These are phyloP conservation scores for Pseudomyrmex sp. DNA, from an alignment of 1,140 invertebrate genomes.

Conservation along the genomic window DNA sequence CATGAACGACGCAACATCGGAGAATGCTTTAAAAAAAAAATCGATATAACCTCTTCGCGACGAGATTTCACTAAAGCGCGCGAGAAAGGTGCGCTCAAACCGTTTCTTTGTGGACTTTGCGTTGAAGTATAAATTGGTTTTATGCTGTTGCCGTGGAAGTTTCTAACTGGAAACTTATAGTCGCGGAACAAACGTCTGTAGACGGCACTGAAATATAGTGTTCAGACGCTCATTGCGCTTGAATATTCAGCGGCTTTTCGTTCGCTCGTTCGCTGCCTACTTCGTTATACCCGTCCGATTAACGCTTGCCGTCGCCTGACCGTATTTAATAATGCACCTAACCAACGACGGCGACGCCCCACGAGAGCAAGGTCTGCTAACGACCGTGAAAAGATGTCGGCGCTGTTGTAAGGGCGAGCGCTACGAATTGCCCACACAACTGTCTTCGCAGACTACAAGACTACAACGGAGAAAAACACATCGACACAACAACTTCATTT, in stretches of 20 bases:
- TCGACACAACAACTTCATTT: constrained; percentile 27
- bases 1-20: neutral
- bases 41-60: constrained; percentile 26
- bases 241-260: constrained; percentile 48
- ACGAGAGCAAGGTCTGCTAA: constrained; percentile 42
- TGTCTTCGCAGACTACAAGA: constrained; percentile 13
- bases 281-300: constrained; percentile 50
- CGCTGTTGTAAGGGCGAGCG: constrained; percentile 19
- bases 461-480: constrained; percentile 1
- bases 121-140: constrained; percentile 60
- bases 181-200: constrained; percentile 55
- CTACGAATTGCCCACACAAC: constrained; percentile 43
- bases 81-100: constrained; percentile 13
- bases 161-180: constrained; percentile 59
- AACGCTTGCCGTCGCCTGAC: constrained; percentile 44
- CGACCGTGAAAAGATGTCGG: constrained; percentile 67
- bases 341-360: constrained; percentile 48
- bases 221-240: constrained; percentile 45
- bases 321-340: constrained; percentile 70
- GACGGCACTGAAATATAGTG: constrained; percentile 59
- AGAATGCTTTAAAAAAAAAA: constrained; percentile 5
- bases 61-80: constrained; percentile 22
- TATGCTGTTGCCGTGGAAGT: constrained; percentile 44
- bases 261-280: constrained; percentile 37
- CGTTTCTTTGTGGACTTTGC: constrained; percentile 44